These are phyloP conservation scores for Scomber japonicus DNA, from an alignment of 2,113 vertebrate genomes.

Conservation along the genomic window DNA sequence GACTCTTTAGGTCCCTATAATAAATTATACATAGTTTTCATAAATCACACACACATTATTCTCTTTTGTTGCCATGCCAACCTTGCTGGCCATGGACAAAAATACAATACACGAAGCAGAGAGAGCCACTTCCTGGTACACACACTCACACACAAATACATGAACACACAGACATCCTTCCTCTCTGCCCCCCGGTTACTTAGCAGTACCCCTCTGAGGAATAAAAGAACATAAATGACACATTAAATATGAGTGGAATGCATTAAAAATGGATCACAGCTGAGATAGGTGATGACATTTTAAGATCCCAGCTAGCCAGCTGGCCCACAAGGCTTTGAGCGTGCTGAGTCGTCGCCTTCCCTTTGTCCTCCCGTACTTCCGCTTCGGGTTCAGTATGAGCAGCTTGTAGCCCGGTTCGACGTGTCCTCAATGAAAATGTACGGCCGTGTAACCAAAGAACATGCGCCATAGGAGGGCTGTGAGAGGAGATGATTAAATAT, in stretches of 20 bases:
- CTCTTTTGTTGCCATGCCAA: conserved; percentile 65
- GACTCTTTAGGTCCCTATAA: conserved; percentile 33
- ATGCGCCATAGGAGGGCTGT: conserved; percentile 10
- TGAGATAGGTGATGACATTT: conserved; percentile 36
- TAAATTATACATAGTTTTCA: conserved; percentile 68
- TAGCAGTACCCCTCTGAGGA: conserved; percentile 35
- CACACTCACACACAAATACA: conserved; percentile 10
- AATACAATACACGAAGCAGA: conserved; percentile 9
- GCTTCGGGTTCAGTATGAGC: conserved; percentile 11
- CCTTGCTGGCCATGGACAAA: conserved; percentile 23
- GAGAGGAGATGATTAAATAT: conserved; percentile 68
- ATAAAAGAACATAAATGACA: conserved; percentile 58
- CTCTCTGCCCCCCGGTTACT: background rate
- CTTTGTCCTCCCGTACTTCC: conserved; percentile 5
- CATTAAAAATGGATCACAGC: conserved; percentile 54
- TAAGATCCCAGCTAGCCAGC: conserved; percentile 12
- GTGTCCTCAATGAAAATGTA: conserved; percentile 49
- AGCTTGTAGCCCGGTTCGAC: conserved; percentile 20
- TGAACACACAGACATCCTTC: conserved; percentile 18
- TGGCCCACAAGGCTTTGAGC: background rate
- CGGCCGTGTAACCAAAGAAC: conserved; percentile 60
- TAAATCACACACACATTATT: conserved; percentile 32
- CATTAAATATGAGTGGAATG: conserved; percentile 55
- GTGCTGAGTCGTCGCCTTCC: background rate
- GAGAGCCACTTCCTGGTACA: conserved; percentile 1